Conservation (phyloP, 1,140 invertebrate species). For the Aphis craccivora region DNA sequence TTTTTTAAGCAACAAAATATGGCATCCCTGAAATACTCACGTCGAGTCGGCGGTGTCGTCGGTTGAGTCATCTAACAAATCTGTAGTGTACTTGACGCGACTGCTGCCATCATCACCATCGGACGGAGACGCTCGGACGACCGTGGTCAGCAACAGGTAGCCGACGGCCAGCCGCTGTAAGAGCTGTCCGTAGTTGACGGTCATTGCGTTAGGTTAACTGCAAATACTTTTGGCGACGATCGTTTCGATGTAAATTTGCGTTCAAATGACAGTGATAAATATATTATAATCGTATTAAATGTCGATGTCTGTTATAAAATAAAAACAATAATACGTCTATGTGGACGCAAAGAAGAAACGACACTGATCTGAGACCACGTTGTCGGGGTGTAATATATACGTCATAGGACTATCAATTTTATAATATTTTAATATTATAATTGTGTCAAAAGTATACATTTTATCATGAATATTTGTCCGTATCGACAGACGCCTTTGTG, state of each 20-base stretch:
- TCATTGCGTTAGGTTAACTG: background rate
- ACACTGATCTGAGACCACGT: background rate
- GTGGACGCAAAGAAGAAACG: background rate
- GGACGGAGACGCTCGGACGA: background rate
- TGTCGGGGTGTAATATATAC: slow-evolving; percentile 3
- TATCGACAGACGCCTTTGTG: background rate
- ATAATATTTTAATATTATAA: background rate
- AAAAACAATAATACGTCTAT: background rate
- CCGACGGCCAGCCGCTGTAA: background rate
- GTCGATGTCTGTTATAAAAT: background rate
- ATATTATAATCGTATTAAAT: background rate
- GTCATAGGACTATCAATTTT: background rate
- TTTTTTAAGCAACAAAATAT: background rate
- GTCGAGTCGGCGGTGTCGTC: background rate
- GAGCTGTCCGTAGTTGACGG: background rate
- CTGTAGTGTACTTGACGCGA: background rate
- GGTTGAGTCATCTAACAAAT: background rate
- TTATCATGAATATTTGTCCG: background rate
- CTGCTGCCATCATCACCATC: background rate
- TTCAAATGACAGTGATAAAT: background rate
- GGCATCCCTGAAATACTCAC: background rate
- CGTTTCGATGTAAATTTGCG: background rate
- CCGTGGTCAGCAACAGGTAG: background rate
- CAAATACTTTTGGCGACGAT: background rate
- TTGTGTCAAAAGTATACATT: background rate